Percentiles rank a stretch among this genome's conserved stretches.
Conservation (phyloP, 2,797 vertebrate species). For the Hippopotamyrus pictus region DNA sequence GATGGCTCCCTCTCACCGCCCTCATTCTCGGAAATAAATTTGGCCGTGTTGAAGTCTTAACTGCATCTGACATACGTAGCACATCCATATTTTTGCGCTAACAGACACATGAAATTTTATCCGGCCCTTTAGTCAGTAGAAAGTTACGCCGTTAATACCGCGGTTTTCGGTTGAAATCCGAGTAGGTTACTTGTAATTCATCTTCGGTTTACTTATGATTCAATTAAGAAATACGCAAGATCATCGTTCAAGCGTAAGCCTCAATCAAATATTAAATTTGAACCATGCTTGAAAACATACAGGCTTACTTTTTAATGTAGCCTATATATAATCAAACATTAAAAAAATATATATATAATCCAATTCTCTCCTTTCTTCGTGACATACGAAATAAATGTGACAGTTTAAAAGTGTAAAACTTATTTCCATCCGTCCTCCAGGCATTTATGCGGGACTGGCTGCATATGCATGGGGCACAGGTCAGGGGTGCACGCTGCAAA, state of each 20-base stretch:
- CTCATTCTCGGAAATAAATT: constrained; percentile 9
- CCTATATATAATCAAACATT: neutral
- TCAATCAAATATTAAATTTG: neutral
- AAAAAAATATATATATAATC: neutral
- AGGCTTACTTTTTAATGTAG: neutral
- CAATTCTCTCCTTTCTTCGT: neutral
- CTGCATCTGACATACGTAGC: neutral
- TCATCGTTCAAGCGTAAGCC: neutral
- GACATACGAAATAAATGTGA: neutral
- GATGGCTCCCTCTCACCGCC: neutral
- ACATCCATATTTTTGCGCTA: neutral
- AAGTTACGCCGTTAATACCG: neutral
- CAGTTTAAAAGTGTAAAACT: neutral
- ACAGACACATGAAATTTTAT: neutral
- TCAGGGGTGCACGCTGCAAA: neutral
- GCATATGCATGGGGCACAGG: neutral
- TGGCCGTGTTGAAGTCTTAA: constrained; percentile 4
- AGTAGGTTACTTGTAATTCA: neutral
- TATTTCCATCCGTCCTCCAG: neutral
- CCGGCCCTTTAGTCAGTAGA: neutral
- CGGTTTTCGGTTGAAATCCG: neutral
- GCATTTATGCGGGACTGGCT: neutral
- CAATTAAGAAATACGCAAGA: neutral
- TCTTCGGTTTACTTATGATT: neutral
- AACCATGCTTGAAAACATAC: neutral